Conservation (phyloP, 2,888 invertebrate species). For the Eristalinus aeneus region DNA sequence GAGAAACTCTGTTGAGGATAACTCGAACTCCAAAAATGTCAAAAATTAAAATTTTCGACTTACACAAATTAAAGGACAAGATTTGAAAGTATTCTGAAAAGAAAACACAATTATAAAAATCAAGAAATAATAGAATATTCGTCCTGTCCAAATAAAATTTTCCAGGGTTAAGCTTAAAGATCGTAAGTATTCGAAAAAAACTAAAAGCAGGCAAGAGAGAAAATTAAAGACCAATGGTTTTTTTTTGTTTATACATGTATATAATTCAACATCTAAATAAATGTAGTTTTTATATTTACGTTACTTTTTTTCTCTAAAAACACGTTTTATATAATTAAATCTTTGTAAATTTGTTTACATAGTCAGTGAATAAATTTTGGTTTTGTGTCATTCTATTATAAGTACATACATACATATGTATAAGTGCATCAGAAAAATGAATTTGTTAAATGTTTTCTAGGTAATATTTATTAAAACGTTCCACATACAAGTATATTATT, state of each 20-base stretch:
- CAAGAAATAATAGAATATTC: no score
- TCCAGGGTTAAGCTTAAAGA: no score
- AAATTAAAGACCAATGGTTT: background rate
- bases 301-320: constrained; percentile 16
- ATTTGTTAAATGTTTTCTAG: constrained; percentile 9
- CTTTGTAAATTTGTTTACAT: constrained; percentile 54
- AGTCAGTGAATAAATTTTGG: constrained; percentile 20
- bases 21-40: no score
- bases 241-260: constrained; percentile 26
- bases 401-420: constrained; percentile 21
- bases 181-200: no score
- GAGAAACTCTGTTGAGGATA: no score
- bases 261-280: constrained; percentile 59
- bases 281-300: constrained; percentile 35
- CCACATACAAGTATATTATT: constrained; percentile 75
- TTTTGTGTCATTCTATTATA: constrained; percentile 29
- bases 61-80: no score
- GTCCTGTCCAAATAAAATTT: no score
- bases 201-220: background rate
- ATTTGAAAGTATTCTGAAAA: no score
- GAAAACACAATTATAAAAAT: no score
- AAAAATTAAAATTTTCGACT: no score
- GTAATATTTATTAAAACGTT: constrained; percentile 24
- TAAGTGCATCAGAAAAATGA: constrained; percentile 41
- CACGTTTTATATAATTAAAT: constrained; percentile 10